Conservation (phyloP, 2,113 vertebrate genomes). For the Heterotis niloticus region DNA sequence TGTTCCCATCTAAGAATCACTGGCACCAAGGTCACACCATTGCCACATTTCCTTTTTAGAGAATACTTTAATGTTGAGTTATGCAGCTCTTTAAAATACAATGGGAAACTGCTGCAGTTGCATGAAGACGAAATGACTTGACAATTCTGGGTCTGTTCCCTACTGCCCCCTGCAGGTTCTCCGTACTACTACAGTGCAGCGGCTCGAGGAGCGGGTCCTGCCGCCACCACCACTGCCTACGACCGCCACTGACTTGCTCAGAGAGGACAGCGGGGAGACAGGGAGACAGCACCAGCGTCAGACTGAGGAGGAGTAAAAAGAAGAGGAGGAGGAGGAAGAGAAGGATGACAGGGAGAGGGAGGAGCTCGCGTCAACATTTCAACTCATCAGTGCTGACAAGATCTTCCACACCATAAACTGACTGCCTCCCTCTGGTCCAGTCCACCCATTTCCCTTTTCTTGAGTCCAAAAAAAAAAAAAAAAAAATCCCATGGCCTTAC, state of each 20-base stretch:
- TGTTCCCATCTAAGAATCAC: no score
- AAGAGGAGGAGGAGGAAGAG: background rate
- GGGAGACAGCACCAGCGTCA: constrained; percentile 57
- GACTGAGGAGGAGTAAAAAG: constrained; percentile 23
- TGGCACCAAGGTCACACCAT: no score
- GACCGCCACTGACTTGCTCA: constrained; percentile 84
- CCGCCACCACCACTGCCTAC: constrained; percentile 79
- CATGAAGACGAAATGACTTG: background rate
- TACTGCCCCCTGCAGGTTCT: constrained; percentile 69
- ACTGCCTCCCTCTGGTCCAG: background rate
- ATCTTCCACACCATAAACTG: background rate
- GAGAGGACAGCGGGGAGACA: constrained; percentile 26
- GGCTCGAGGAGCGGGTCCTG: constrained; percentile 81
- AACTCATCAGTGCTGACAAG: background rate
- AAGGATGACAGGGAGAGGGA: constrained; percentile 20
- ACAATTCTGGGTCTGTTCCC: constrained; percentile 7
- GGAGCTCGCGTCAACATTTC: background rate
- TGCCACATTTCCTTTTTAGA: no score
- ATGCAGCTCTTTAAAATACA: no score
- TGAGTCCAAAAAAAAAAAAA: constrained; percentile 13
- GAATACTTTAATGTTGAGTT: no score
- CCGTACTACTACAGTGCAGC: constrained; percentile 95
- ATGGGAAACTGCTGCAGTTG: no score
- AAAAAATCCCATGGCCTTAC: constrained; percentile 6
- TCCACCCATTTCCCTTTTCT: background rate